A percentile compares a stretch with the other conserved stretches of the same genome.
Conservation (phyloP, 2,113 vertebrate genomes). For the Marcusenius ussheri region DNA sequence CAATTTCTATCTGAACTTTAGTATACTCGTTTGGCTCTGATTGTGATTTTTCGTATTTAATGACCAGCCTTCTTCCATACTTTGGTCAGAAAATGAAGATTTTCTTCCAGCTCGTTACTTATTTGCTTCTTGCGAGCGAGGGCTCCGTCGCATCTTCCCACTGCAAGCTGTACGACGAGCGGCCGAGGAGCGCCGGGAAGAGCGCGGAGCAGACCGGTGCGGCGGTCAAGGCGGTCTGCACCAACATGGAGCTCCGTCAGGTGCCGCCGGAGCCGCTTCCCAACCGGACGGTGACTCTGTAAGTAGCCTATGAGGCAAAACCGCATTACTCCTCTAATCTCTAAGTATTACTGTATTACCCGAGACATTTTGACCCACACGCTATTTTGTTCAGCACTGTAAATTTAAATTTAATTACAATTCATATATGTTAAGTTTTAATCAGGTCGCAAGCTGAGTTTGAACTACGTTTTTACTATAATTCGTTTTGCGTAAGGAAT, state of each 20-base stretch:
- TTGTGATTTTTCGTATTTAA: slow-evolving; percentile 11
- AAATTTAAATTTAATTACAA: not conserved
- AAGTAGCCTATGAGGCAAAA: slow-evolving; percentile 57
- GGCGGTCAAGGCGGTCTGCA: slow-evolving; percentile 76
- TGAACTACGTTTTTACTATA: not conserved
- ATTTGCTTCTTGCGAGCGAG: slow-evolving; percentile 41
- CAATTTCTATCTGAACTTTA: not conserved
- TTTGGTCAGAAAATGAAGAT: slow-evolving; percentile 48
- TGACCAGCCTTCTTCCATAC: slow-evolving; percentile 17
- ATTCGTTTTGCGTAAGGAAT: not conserved
- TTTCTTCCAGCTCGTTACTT: slow-evolving; percentile 36
- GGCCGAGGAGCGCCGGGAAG: slow-evolving; percentile 44
- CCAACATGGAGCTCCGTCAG: slow-evolving; percentile 77
- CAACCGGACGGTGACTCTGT: slow-evolving; percentile 86
- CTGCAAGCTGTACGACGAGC: slow-evolving; percentile 56
- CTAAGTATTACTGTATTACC: not conserved
- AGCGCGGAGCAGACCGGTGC: slow-evolving; percentile 36
- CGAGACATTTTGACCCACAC: not conserved
- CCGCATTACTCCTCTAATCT: not conserved
- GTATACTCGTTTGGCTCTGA: slow-evolving; percentile 6
- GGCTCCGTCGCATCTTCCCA: slow-evolving; percentile 33
- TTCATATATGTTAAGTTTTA: not conserved
- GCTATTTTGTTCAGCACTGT: not conserved
- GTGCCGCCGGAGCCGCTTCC: slow-evolving; percentile 72
- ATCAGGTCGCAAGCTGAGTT: not conserved